phyloP scores from a whole-genome alignment of 2,113 vertebrate species.

The Formicarius rufipectus region DNA sequence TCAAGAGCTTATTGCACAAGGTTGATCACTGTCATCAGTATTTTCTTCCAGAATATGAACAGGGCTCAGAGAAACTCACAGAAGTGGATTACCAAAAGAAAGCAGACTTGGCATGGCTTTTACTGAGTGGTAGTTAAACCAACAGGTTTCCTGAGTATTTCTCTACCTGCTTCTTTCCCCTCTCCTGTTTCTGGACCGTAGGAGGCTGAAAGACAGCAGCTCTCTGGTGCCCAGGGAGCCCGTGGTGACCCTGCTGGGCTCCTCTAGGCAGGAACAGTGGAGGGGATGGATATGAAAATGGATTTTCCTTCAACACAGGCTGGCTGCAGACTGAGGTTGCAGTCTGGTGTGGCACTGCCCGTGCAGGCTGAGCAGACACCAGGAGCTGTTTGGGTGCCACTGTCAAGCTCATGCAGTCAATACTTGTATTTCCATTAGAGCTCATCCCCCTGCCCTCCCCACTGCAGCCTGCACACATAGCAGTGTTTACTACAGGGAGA shows the following conservation, averaged over 20 bases:
- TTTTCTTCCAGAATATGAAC: slow-evolving; percentile 60
- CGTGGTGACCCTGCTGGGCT: background rate
- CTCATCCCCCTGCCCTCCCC: slow-evolving; percentile 17
- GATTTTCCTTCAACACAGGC: background rate
- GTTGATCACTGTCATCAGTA: slow-evolving; percentile 58
- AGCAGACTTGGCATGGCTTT: slow-evolving; percentile 65
- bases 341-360: background rate
- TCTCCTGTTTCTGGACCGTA: background rate
- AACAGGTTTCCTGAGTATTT: slow-evolving; percentile 74
- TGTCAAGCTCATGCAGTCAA: background rate
- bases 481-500: slow-evolving; percentile 46
- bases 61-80: slow-evolving; percentile 54
- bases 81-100: slow-evolving; percentile 54
- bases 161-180: slow-evolving; percentile 28
- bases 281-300: background rate
- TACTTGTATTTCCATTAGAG: background rate
- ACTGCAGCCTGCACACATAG: slow-evolving; percentile 4
- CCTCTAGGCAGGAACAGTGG: background rate
- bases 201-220: background rate
- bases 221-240: background rate
- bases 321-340: background rate
- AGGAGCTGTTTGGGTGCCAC: background rate
- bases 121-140: slow-evolving; percentile 60
- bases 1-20: slow-evolving; percentile 65
- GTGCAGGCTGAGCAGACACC: background rate